Conservation (phyloP, 2,888 invertebrate genomes). For the Boloria euphrosyne region DNA sequence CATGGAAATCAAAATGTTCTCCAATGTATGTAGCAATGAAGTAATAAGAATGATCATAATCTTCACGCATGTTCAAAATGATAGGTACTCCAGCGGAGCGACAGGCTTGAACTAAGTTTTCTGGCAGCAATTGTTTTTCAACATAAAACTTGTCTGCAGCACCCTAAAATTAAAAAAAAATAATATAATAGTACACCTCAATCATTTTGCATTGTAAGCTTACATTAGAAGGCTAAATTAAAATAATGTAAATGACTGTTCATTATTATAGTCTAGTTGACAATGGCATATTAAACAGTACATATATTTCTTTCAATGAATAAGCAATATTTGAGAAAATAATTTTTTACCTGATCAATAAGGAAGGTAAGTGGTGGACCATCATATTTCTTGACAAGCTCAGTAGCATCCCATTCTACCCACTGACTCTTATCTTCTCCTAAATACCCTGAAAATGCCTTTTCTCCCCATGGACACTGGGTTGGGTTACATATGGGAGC, state of each 20-base stretch:
- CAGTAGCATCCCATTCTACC: conserved; percentile 94
- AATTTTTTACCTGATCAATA: conserved; percentile 89
- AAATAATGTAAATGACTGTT: too few relatives aligned
- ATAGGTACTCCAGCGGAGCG: conserved; percentile 86
- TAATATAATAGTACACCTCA: not conserved
- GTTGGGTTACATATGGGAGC: conserved; percentile 96
- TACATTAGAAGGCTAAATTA: too few relatives aligned
- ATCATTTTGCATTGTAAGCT: too few relatives aligned
- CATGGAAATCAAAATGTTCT: conserved; percentile 96
- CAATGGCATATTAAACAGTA: too few relatives aligned
- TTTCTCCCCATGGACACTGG: conserved; percentile 93
- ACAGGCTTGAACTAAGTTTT: conserved; percentile 89
- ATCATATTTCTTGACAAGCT: conserved; percentile 89
- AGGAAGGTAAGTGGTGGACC: conserved; percentile 92
- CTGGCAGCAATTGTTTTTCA: conserved; percentile 90
- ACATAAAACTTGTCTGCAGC: conserved; percentile 90
- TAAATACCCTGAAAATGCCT: conserved; percentile 91
- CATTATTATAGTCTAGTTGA: too few relatives aligned
- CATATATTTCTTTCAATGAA: too few relatives aligned
- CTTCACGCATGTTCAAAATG: conserved; percentile 87
- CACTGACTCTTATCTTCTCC: conserved; percentile 87
- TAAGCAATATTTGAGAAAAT: not conserved
- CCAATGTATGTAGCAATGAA: conserved; percentile 95
- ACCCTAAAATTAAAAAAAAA: conserved; percentile 82
- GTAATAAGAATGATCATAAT: conserved; percentile 97